These are phyloP conservation scores for Apodemia duryi DNA, from an alignment of 2,888 invertebrate genomes.

Conservation along the genomic window DNA sequence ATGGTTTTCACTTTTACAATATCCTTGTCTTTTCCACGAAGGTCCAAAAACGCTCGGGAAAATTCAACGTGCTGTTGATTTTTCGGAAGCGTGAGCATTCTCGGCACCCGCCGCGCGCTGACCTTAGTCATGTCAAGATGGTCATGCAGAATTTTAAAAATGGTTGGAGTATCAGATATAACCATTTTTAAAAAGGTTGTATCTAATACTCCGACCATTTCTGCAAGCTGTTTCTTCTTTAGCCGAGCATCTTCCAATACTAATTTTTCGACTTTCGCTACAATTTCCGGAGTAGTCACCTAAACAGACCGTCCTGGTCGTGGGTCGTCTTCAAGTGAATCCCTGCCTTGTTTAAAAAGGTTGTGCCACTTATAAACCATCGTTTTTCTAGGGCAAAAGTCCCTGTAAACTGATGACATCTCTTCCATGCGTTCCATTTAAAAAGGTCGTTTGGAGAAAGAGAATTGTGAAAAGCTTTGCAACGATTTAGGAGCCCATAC, in stretches of 20 bases:
- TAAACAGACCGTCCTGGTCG: background rate
- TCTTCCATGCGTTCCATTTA: background rate
- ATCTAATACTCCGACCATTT: conserved; percentile 26
- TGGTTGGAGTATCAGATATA: too few species aligned
- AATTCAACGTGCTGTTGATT: too few species aligned
- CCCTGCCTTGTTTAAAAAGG: conserved; percentile 23
- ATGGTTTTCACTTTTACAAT: too few species aligned
- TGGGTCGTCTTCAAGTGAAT: conserved; percentile 21
- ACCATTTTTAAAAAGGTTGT: conserved; percentile 25
- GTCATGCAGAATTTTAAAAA: conserved; percentile 11
- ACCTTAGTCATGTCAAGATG: too few species aligned
- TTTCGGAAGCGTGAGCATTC: too few species aligned
- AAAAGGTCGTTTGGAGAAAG: too few species aligned
- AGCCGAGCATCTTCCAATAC: background rate
- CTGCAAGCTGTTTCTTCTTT: conserved; percentile 23
- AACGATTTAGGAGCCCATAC: too few species aligned
- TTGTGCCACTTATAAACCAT: conserved; percentile 23
- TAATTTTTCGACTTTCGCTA: conserved; percentile 5
- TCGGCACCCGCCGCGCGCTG: too few species aligned
- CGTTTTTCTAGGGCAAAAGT: conserved; percentile 16
- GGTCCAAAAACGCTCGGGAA: too few species aligned
- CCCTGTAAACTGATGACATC: background rate
- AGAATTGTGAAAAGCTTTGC: too few species aligned
- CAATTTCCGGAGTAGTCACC: conserved; percentile 5
- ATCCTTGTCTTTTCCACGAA: too few species aligned